Evolutionary conservation across 2,797 vertebrate genomes (phyloP).

Genomic region (Nannoperca obscura): DNA sequence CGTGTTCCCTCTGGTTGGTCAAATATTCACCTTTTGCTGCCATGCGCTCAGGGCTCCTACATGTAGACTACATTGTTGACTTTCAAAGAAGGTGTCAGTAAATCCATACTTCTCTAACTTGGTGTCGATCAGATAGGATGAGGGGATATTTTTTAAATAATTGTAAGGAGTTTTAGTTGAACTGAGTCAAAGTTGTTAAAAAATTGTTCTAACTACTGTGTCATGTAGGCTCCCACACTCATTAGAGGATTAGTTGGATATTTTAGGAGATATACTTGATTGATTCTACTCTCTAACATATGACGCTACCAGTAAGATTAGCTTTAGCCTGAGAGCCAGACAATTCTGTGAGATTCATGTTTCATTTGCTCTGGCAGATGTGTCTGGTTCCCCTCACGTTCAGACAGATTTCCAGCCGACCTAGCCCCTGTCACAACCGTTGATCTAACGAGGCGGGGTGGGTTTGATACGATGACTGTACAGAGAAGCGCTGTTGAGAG

Average conservation of each 20-base stretch:
- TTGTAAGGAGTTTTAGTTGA: not conserved
- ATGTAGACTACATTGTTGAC: not conserved
- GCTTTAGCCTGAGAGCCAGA: too few relatives aligned
- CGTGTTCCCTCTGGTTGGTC: conserved; percentile 90
- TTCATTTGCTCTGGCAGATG: too few relatives aligned
- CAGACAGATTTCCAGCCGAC: too few relatives aligned
- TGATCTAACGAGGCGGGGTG: too few relatives aligned
- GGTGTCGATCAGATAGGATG: not conserved
- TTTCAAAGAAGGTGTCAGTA: not conserved
- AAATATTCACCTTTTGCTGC: not conserved
- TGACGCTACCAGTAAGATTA: not conserved
- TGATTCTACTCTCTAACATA: not conserved
- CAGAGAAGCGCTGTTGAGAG: too few relatives aligned
- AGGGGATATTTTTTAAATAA: not conserved
- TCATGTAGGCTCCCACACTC: not conserved
- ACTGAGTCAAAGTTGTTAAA: not conserved
- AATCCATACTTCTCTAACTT: not conserved
- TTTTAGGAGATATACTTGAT: not conserved
- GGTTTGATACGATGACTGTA: too few relatives aligned
- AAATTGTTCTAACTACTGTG: not conserved
- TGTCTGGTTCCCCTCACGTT: too few relatives aligned
- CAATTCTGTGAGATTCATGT: too few relatives aligned
- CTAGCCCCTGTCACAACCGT: too few relatives aligned
- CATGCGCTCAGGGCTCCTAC: not conserved
- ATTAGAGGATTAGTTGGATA: not conserved